phyloP scores from a whole-genome alignment of 2,113 vertebrate genomes.

The Polypterus bichir region DNA sequence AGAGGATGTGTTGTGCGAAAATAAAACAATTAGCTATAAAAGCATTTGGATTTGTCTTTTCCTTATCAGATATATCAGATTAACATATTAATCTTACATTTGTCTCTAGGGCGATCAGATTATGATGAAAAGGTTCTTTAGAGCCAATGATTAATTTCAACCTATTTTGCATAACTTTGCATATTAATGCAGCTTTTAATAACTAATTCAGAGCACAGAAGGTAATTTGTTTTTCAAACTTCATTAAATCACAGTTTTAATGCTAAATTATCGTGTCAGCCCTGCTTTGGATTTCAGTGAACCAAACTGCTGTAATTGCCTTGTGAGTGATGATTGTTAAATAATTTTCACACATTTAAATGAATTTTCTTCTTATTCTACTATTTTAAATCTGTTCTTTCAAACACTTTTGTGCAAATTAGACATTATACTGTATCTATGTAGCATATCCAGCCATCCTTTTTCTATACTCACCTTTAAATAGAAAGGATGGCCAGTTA shows the following conservation, averaged over 20 bases:
- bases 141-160: constrained; percentile 39
- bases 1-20: constrained; percentile 13
- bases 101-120: constrained; percentile 29
- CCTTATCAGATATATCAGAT: constrained; percentile 16
- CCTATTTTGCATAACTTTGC: constrained; percentile 52
- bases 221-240: constrained; percentile 43
- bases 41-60: constrained; percentile 14
- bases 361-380: neutral
- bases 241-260: constrained; percentile 49
- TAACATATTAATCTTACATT: constrained; percentile 25
- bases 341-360: neutral
- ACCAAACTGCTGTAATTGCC: constrained; percentile 28
- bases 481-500: too few species aligned
- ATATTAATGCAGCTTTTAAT: constrained; percentile 47
- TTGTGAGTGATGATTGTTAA: constrained; percentile 27
- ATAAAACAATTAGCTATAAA: constrained; percentile 19
- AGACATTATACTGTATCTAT: too few species aligned
- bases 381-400: too few species aligned
- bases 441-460: too few species aligned
- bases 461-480: too few species aligned
- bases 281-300: constrained; percentile 40
- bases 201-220: constrained; percentile 45
- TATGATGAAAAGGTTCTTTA: constrained; percentile 45
- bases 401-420: too few species aligned
- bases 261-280: constrained; percentile 43